These are phyloP conservation scores for Tolypeutes matacus DNA, from an alignment of 2,797 vertebrate species.

Conservation along the genomic window DNA sequence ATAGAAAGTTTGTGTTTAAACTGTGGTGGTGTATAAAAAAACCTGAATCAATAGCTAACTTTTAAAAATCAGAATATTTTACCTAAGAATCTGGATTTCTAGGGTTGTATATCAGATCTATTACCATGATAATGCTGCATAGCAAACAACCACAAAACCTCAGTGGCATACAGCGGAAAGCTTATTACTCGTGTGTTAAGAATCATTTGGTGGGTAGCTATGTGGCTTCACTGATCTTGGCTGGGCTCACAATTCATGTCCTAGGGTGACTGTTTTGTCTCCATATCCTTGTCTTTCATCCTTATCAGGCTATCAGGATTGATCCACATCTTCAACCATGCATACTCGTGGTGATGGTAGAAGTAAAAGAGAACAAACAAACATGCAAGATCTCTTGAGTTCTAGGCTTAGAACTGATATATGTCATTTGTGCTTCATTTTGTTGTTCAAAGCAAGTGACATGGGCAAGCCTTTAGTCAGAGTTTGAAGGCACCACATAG, in stretches of 20 bases:
- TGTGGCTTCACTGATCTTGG: neutral
- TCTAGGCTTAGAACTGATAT: neutral
- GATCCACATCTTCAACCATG: no score
- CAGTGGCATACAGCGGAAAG: neutral
- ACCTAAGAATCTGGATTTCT: neutral
- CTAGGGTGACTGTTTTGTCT: neutral
- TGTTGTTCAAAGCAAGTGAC: neutral
- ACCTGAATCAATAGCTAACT: neutral
- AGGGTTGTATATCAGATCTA: neutral
- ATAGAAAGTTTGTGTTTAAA: conserved; percentile 1
- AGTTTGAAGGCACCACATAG: neutral
- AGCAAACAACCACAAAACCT: neutral
- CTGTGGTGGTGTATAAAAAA: neutral
- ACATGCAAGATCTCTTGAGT: neutral
- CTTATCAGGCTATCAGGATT: neutral
- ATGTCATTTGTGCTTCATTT: neutral
- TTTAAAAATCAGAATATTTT: conserved; percentile 19
- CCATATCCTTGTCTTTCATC: neutral
- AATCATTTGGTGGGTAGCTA: neutral
- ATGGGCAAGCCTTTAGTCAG: neutral
- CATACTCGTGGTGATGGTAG: neutral
- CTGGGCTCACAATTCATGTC: neutral
- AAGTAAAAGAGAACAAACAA: neutral
- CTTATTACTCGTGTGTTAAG: neutral
- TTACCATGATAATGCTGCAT: neutral